Evolutionary conservation across 2,797 vertebrate genomes (phyloP), one percentile per base, ranked within the genome.

Genomic region (Gephyroberyx darwinii): DNA sequence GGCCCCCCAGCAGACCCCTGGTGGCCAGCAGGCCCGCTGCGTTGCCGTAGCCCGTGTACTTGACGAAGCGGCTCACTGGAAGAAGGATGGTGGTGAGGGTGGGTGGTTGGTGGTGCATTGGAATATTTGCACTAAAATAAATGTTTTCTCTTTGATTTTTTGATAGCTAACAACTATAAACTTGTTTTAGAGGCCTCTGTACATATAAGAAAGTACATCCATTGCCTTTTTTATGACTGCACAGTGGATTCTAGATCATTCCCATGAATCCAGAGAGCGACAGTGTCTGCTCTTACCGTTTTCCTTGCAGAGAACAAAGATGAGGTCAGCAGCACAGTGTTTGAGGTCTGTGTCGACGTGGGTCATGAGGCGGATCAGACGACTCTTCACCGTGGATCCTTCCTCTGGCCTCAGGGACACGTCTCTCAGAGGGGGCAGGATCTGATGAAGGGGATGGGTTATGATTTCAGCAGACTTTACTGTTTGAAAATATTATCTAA

Each of bases 301-400:
- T 85, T 95, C 94, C 78, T 95, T 95, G 90, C 95, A 95, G 79
- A 95, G 94, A 62, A 95, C 94, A 74, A 95, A 95, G 22, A 95
- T 92, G 69, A 95, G 91, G 75, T 95, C 94, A 0, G 95, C 95
- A 0, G 95, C 94, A 10, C 94, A 95, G 78, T 95, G 92, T 80
- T 95, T 95, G 33, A 95, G 76, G 45, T 95, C 94, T 0, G 95
- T 95, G 80, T 95, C 93, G 75, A 95, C 82, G 57, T 95, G 92
- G 54, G 94, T 95, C 94, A 95, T 95, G 68, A 95, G 92, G 2
- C 94, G 91, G 55, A 95, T 91, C 58, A 95, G 89, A 13, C 92
- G 93, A 37, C 88, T 93, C 78, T 92, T 94, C 71, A 95, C 67
- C 0, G 93, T 92, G 68, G 82, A 80, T 4, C 94, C 94, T 47